phyloP scores from a whole-genome alignment of 2,797 vertebrate species.

The Miichthys miiuy region DNA sequence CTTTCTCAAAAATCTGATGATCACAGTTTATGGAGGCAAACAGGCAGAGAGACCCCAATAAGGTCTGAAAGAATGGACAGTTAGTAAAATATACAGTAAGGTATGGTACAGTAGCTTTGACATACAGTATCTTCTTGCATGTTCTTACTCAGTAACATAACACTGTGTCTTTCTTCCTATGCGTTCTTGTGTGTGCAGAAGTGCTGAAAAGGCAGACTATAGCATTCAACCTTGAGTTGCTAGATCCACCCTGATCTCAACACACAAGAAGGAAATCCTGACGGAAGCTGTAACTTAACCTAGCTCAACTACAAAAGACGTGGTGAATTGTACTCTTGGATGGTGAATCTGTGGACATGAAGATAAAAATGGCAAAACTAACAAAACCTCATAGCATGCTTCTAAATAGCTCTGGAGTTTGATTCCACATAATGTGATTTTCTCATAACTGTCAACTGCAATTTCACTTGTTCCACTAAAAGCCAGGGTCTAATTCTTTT shows the following conservation, averaged over 20 bases:
- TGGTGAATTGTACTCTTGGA: background rate
- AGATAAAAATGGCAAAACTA: background rate
- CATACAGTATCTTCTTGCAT: background rate
- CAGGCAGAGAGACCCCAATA: background rate
- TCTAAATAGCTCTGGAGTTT: background rate
- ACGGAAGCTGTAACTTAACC: conserved; percentile 24
- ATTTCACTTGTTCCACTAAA: background rate
- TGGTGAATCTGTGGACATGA: background rate
- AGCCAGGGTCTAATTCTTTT: conserved; percentile 4
- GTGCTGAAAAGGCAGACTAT: conserved; percentile 2
- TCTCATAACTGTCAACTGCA: conserved; percentile 7
- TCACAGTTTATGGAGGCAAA: conserved; percentile 22
- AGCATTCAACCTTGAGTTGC: conserved; percentile 13
- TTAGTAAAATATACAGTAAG: background rate
- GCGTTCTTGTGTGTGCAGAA: background rate
- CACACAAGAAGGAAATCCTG: conserved; percentile 22
- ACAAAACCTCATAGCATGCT: background rate
- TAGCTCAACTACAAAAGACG: background rate
- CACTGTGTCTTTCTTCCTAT: background rate
- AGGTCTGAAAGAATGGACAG: background rate
- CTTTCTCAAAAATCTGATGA: conserved; percentile 17
- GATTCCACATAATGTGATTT: conserved; percentile 3
- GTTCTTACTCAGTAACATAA: conserved; percentile 14
- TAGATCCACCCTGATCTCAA: conserved; percentile 28
- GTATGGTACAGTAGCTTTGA: background rate